phyloP scores from a whole-genome alignment of 2,888 invertebrate species.

The Cloeon dipterum region DNA sequence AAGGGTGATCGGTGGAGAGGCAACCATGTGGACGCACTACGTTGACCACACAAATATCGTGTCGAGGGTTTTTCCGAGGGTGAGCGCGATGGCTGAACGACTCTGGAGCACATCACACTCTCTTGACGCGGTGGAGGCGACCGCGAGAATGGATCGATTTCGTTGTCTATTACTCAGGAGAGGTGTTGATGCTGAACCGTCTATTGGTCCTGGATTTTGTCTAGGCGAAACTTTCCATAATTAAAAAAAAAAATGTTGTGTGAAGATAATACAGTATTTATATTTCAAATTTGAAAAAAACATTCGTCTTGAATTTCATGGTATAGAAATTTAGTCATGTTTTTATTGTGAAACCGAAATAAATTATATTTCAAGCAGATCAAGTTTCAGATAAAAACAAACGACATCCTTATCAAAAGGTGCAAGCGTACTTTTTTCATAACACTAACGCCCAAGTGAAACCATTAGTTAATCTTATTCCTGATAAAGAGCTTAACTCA shows the following conservation, averaged over 20 bases:
- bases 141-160: constrained; percentile 4
- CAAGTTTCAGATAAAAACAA: no score
- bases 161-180: constrained; percentile 41
- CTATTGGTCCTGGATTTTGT: constrained; percentile 44
- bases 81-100: constrained; percentile 64
- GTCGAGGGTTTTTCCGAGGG: constrained; percentile 59
- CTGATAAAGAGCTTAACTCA: no score
- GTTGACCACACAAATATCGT: constrained; percentile 44
- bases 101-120: constrained; percentile 38
- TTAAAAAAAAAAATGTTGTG: no score
- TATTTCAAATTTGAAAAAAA: no score
- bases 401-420: no score
- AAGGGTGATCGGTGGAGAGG: constrained; percentile 68
- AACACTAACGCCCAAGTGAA: constrained; percentile 16
- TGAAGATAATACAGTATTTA: no score
- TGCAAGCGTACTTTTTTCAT: no score
- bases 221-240: constrained; percentile 5
- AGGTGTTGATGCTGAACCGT: constrained; percentile 42
- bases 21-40: constrained; percentile 81
- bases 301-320: no score
- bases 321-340: no score
- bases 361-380: no score
- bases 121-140: constrained; percentile 2
- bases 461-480: no score
- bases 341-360: no score